A percentile compares a stretch with the other conserved stretches of the same genome.
Evolutionary conservation across 2,888 invertebrate genomes (phyloP).

Genomic region (Cephalotes varians): DNA sequence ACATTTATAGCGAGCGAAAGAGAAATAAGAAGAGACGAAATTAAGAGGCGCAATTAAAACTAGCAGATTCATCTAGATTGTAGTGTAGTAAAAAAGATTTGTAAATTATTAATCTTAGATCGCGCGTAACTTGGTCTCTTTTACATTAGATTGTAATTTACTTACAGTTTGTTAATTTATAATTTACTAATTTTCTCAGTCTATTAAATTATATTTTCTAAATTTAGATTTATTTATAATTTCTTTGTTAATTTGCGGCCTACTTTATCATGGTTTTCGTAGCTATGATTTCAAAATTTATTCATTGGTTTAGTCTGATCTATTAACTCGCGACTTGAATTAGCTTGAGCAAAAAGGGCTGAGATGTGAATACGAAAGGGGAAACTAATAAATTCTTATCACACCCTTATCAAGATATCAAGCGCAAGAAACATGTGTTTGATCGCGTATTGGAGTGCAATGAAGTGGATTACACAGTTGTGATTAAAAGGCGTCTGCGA

Average conservation of each 20-base stretch:
- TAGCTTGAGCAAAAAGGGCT: not conserved
- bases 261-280: not conserved
- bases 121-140: too few species aligned
- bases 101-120: not conserved
- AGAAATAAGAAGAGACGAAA: not conserved
- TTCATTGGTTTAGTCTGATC: not conserved
- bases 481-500: slow-evolving; percentile 22
- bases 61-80: not conserved
- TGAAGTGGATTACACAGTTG: slow-evolving; percentile 4
- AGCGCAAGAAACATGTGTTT: slow-evolving; percentile 20
- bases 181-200: not conserved
- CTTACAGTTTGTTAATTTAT: not conserved
- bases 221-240: not conserved
- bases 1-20: not conserved
- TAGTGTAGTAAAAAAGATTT: not conserved
- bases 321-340: not conserved
- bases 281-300: not conserved
- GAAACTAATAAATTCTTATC: slow-evolving; percentile 3
- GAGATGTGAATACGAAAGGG: not conserved
- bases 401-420: slow-evolving; percentile 14
- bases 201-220: not conserved
- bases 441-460: not conserved
- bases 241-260: not conserved
- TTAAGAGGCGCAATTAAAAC: not conserved
- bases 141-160: not conserved